Conservation (phyloP, 2,888 invertebrate species). For the Zeuzera pyrina region DNA sequence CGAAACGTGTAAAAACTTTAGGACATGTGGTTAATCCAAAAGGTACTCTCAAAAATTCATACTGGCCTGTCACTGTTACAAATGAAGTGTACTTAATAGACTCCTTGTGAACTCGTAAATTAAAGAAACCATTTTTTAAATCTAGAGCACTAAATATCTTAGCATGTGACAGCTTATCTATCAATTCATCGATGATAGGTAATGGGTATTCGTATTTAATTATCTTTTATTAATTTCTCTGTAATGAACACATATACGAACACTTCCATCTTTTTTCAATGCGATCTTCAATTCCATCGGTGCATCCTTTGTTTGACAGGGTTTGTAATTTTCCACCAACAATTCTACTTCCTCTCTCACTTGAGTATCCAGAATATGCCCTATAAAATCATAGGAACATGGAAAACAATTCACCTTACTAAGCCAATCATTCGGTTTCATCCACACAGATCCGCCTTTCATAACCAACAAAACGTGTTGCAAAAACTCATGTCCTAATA, state of each 20-base stretch:
- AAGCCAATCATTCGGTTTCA: too few species aligned
- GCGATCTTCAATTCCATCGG: conserved; percentile 12
- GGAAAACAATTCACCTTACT: too few species aligned
- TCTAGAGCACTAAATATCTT: conserved; percentile 20
- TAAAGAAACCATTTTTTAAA: conserved; percentile 34
- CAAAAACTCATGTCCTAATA: conserved; percentile 7
- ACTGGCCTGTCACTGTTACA: conserved; percentile 34
- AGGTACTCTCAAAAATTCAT: conserved; percentile 36
- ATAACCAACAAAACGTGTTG: neutral
- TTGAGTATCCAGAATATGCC: too few species aligned
- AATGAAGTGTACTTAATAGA: conserved; percentile 29
- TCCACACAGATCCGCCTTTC: too few species aligned
- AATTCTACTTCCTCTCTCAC: too few species aligned
- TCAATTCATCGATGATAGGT: conserved; percentile 31
- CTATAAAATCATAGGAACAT: too few species aligned
- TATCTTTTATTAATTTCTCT: conserved; percentile 32
- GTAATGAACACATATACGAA: conserved; percentile 34
- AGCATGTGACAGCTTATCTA: conserved; percentile 30
- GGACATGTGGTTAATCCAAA: conserved; percentile 40
- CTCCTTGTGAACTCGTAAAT: conserved; percentile 23
- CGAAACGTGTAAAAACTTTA: conserved; percentile 27
- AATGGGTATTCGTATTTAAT: conserved; percentile 31
- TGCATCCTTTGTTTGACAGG: conserved; percentile 15
- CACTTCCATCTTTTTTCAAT: conserved; percentile 15
- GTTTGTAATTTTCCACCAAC: too few species aligned